Conservation (phyloP, 2,797 vertebrate species). For the Rhabdomys pumilio region DNA sequence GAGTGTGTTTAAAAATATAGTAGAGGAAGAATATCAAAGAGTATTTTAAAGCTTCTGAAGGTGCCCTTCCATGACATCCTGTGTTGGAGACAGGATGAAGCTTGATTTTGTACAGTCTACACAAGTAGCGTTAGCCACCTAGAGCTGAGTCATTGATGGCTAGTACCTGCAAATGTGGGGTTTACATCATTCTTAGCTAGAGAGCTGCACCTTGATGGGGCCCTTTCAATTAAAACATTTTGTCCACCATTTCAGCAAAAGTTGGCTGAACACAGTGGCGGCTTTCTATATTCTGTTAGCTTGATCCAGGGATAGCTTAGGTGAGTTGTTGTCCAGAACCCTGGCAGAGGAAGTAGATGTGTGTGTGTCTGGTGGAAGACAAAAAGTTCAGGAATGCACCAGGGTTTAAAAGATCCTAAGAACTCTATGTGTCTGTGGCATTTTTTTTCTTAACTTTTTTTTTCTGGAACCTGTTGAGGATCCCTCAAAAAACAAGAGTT, state of each 20-base stretch:
- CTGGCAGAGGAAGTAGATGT: background rate
- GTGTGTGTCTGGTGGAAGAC: background rate
- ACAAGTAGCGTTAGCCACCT: background rate
- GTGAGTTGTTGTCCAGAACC: background rate
- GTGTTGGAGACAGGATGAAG: background rate
- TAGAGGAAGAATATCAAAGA: slow-evolving; percentile 1
- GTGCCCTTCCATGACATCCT: background rate
- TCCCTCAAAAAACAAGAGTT: background rate
- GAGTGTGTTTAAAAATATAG: background rate
- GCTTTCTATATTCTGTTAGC: background rate
- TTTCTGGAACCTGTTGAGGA: background rate
- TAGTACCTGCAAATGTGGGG: background rate
- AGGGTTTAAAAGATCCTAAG: background rate
- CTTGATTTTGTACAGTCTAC: background rate
- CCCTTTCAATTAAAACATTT: background rate
- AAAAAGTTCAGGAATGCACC: background rate
- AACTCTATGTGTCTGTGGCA: background rate
- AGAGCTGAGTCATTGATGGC: background rate
- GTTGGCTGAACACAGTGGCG: background rate
- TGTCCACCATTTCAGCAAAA: background rate
- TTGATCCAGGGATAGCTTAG: background rate
- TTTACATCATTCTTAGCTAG: background rate
- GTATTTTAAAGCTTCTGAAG: slow-evolving; percentile 37
- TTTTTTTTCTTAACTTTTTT: slow-evolving; percentile 8
- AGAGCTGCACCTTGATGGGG: background rate